Conservation (phyloP, 2,888 invertebrate genomes). For the Ecliptopera silaceata region DNA sequence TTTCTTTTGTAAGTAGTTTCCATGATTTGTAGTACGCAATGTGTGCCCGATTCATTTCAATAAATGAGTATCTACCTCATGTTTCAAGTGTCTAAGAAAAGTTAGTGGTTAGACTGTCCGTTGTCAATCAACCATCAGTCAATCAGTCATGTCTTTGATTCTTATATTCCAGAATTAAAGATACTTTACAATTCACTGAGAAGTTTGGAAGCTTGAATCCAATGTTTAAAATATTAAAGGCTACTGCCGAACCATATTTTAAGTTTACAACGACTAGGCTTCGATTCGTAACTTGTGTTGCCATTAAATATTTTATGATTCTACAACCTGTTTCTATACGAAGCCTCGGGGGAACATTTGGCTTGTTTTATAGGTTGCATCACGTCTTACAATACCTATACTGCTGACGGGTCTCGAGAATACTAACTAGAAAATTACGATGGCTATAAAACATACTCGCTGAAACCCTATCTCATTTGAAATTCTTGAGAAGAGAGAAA, state of each 20-base stretch:
- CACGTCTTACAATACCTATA: slow-evolving; percentile 23
- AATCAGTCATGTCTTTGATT: too few relatives aligned
- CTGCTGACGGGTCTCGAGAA: slow-evolving; percentile 15
- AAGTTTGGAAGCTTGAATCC: background rate
- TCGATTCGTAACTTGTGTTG: slow-evolving; percentile 58
- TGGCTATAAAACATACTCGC: slow-evolving; percentile 9
- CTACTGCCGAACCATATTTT: slow-evolving; percentile 27
- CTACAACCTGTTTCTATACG: slow-evolving; percentile 57
- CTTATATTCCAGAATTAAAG: too few relatives aligned
- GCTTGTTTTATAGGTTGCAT: slow-evolving; percentile 33
- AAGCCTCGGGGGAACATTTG: slow-evolving; percentile 27
- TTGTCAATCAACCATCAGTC: too few relatives aligned
- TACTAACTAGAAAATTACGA: slow-evolving; percentile 21
- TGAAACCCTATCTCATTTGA: background rate
- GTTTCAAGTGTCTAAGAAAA: too few relatives aligned
- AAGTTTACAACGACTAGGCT: slow-evolving; percentile 31
- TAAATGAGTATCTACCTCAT: too few relatives aligned
- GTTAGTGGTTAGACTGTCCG: too few relatives aligned
- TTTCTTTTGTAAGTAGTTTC: too few relatives aligned
- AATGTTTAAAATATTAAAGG: slow-evolving; percentile 7
- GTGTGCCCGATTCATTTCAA: too few relatives aligned
- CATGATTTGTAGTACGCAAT: too few relatives aligned
- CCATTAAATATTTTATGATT: slow-evolving; percentile 71
- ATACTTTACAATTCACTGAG: background rate
- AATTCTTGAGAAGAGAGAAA: too few relatives aligned